Conservation (phyloP, 2,113 vertebrate genomes). For the Psilopsiagon aymara region DNA sequence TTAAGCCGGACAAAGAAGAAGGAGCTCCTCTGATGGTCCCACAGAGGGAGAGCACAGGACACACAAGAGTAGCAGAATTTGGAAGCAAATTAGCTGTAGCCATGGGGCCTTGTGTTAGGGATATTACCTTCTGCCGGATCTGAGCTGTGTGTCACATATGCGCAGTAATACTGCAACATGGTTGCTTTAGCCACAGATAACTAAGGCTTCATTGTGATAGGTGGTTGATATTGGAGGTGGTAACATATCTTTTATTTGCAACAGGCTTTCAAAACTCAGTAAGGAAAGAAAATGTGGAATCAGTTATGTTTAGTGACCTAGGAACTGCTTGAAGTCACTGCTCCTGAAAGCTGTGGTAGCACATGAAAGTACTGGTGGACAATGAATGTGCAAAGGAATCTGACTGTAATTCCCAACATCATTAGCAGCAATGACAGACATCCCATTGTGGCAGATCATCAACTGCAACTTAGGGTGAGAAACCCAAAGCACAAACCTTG, state of each 20-base stretch:
- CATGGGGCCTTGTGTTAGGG: not conserved
- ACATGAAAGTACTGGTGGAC: not conserved
- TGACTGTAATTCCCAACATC: not conserved
- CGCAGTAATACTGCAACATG: not conserved
- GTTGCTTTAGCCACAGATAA: not conserved
- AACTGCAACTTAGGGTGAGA: not conserved
- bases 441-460: not conserved
- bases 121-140: not conserved
- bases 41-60: not conserved
- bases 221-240: not conserved
- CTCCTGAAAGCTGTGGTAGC: not conserved
- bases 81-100: not conserved
- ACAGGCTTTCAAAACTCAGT: not conserved
- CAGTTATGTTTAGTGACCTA: not conserved
- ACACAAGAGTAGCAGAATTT: not conserved
- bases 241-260: not conserved
- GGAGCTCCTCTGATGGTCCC: not conserved
- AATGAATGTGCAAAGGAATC: not conserved
- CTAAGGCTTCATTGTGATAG: not conserved
- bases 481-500: not conserved
- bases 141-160: not conserved
- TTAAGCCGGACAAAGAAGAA: not conserved
- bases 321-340: not conserved
- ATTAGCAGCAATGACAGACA: not conserved
- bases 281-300: not conserved